These are phyloP conservation scores for Psilopsiagon aymara DNA, from an alignment of 2,113 vertebrate species.

Conservation along the genomic window DNA sequence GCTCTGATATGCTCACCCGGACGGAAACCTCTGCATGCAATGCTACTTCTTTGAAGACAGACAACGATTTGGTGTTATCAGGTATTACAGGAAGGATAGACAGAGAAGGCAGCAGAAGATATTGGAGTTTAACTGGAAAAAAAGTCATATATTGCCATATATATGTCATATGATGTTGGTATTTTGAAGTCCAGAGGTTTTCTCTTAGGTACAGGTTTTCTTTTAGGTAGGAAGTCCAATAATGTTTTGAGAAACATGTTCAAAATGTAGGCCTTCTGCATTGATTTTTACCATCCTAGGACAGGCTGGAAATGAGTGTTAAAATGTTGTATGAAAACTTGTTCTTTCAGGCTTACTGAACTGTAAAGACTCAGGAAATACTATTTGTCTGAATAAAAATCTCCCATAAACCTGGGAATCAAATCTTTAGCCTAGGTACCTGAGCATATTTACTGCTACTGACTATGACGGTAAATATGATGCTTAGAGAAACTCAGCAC, in stretches of 20 bases:
- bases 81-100: not conserved
- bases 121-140: not conserved
- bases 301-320: not conserved
- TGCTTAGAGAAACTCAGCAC: not conserved
- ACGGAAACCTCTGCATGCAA: not conserved
- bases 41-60: not conserved
- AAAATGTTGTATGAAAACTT: not conserved
- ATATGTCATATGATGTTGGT: not conserved
- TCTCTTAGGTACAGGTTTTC: not conserved
- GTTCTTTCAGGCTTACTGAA: not conserved
- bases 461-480: not conserved
- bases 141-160: not conserved
- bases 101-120: not conserved
- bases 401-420: not conserved
- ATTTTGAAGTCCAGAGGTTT: not conserved
- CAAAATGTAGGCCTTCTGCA: not conserved
- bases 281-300: not conserved
- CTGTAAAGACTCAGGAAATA: not conserved
- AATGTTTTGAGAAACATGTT: not conserved
- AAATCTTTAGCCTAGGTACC: not conserved
- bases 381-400: not conserved
- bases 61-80: not conserved
- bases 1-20: conserved; percentile 7
- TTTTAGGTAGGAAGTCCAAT: not conserved
- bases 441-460: not conserved